Percentiles rank a stretch among this genome's conserved stretches.
These are phyloP conservation scores for Vipera ursinii DNA, from an alignment of 2,797 vertebrate genomes.

Conservation along the genomic window DNA sequence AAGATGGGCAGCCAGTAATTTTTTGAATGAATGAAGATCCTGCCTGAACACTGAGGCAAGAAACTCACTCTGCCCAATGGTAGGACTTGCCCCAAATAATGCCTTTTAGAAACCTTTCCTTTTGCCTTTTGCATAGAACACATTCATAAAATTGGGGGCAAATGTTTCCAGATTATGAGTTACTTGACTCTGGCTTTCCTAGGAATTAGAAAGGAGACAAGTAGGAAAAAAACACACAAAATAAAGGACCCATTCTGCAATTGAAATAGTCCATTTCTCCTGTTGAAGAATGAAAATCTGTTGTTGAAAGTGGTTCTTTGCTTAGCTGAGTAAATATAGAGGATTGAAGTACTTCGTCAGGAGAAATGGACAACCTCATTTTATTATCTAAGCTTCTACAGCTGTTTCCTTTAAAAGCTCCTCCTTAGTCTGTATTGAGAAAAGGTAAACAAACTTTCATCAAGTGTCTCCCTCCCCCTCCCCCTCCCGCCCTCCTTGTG, in stretches of 20 bases:
- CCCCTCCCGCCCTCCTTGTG: background rate
- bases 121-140: background rate
- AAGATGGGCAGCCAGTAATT: too few species aligned
- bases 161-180: background rate
- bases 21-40: background rate
- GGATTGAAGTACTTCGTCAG: conserved; percentile 24
- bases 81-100: background rate
- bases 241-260: conserved; percentile 12
- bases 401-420: conserved; percentile 36
- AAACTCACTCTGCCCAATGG: background rate
- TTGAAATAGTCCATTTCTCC: conserved; percentile 9
- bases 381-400: conserved; percentile 32
- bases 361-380: conserved; percentile 39
- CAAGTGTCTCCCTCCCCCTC: background rate
- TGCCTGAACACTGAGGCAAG: background rate
- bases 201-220: background rate
- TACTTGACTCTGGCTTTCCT: conserved; percentile 6
- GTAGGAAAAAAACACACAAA: background rate
- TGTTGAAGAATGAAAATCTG: conserved; percentile 16
- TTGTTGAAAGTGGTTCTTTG: conserved; percentile 32
- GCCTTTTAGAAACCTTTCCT: background rate
- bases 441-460: conserved; percentile 26
- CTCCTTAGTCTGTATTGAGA: conserved; percentile 32
- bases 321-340: conserved; percentile 19
- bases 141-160: background rate